phyloP scores from a whole-genome alignment of 2,888 invertebrate species.

The Cataglyphis albicans region DNA sequence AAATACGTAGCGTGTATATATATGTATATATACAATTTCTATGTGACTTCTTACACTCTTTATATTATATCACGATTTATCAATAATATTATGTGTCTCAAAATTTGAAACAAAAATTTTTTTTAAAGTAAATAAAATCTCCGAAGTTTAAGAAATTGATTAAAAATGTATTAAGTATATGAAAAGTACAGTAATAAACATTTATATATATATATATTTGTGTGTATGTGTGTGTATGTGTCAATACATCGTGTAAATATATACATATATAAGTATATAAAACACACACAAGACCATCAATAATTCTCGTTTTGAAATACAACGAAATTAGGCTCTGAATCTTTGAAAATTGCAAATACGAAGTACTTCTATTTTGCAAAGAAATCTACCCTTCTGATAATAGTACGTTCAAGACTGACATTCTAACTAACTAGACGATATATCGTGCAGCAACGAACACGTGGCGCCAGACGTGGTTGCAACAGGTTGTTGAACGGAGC shows the following conservation, averaged over 20 bases:
- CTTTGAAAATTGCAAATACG: background rate
- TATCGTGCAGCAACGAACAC: conserved; percentile 38
- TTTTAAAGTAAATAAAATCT: no score
- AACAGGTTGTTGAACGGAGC: conserved; percentile 76
- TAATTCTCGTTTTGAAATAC: background rate
- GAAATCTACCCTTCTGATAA: conserved; percentile 29
- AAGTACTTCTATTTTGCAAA: conserved; percentile 12
- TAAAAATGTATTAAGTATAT: no score
- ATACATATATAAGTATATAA: background rate
- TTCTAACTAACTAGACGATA: conserved; percentile 37
- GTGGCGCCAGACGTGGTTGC: conserved; percentile 63
- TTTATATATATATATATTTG: no score
- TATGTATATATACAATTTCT: no score
- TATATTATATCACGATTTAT: no score
- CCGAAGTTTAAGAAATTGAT: no score
- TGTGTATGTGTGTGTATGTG: no score
- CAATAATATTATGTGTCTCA: no score
- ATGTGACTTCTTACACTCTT: no score
- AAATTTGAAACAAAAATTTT: no score
- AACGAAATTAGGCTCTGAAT: background rate
- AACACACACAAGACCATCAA: background rate
- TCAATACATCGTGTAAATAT: no score
- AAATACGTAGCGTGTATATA: background rate
- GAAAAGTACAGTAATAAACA: no score
- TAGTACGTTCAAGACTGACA: conserved; percentile 18